These are phyloP conservation scores for Hemibagrus wyckioides DNA, from an alignment of 2,113 vertebrate genomes.

Conservation along the genomic window DNA sequence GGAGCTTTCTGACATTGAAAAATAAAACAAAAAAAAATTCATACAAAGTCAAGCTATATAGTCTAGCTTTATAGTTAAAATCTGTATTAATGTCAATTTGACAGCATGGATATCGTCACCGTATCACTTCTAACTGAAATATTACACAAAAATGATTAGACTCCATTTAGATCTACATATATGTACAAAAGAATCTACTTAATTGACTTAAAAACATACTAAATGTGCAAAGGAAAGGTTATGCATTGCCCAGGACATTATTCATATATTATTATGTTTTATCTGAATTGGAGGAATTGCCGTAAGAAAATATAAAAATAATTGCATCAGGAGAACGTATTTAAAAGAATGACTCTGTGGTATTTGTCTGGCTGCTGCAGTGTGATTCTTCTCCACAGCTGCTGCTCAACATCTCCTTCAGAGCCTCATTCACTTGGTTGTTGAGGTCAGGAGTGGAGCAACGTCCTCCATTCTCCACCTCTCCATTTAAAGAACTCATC, in stretches of 20 bases:
- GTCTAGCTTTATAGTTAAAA: neutral
- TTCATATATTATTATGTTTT: neutral
- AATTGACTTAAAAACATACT: neutral
- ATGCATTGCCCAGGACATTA: neutral
- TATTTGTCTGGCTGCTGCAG: slow-evolving; percentile 67
- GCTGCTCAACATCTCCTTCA: slow-evolving; percentile 75
- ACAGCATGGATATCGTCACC: neutral
- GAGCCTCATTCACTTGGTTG: slow-evolving; percentile 71
- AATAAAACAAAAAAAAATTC: neutral
- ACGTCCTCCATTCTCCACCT: slow-evolving; percentile 52
- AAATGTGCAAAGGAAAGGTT: neutral
- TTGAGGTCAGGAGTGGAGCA: slow-evolving; percentile 67
- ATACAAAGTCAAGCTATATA: neutral
- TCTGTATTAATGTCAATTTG: neutral
- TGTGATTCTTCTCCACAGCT: slow-evolving; percentile 72
- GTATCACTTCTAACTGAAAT: neutral
- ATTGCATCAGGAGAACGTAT: neutral
- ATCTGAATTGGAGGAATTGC: neutral
- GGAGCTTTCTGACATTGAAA: neutral
- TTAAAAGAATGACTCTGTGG: slow-evolving; percentile 60
- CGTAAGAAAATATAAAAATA: neutral
- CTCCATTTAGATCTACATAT: neutral
- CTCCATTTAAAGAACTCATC: slow-evolving; percentile 69
- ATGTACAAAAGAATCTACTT: neutral
- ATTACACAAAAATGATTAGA: neutral